Percentiles rank a stretch among this genome's conserved stretches.
Evolutionary conservation across 2,888 invertebrate species (phyloP).

Genomic region (Stomorhina lunata): DNA sequence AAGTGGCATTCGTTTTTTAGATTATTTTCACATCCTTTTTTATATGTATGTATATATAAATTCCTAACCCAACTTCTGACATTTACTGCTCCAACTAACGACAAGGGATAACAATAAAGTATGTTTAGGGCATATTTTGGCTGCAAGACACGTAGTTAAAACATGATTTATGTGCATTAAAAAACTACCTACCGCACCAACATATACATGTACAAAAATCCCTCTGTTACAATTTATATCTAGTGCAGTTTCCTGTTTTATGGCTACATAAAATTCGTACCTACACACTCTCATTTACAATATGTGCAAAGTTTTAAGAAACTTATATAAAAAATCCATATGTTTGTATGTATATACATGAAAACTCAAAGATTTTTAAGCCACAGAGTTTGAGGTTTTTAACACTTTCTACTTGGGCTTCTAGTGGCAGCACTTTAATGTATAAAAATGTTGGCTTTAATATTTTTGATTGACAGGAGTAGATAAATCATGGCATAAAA

Average conservation of each 20-base stretch:
- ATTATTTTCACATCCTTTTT: neutral
- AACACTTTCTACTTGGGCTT: neutral
- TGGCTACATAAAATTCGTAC: slow-evolving; percentile 1
- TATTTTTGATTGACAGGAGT: slow-evolving; percentile 43
- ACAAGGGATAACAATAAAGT: slow-evolving; percentile 48
- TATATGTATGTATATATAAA: neutral
- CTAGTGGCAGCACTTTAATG: slow-evolving; percentile 18
- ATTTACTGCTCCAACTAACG: slow-evolving; percentile 27
- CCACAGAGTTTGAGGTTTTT: slow-evolving; percentile 21
- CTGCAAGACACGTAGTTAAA: slow-evolving; percentile 61
- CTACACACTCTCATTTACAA: slow-evolving; percentile 4
- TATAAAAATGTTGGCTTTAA: slow-evolving; percentile 20
- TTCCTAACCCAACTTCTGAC: slow-evolving; percentile 36
- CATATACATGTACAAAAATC: neutral
- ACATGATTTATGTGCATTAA: slow-evolving; percentile 62
- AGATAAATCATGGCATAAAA: slow-evolving; percentile 43
- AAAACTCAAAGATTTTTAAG: slow-evolving; percentile 15
- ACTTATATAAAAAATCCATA: neutral
- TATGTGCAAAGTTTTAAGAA: slow-evolving; percentile 25
- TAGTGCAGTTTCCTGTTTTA: slow-evolving; percentile 14
- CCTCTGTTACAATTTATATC: neutral
- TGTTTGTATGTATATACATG: neutral
- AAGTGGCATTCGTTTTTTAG: slow-evolving; percentile 12
- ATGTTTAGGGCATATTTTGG: slow-evolving; percentile 54
- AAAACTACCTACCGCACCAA: neutral